Evolutionary conservation across 2,888 invertebrate genomes (phyloP).

Genomic region (Rhogogaster chlorosoma): DNA sequence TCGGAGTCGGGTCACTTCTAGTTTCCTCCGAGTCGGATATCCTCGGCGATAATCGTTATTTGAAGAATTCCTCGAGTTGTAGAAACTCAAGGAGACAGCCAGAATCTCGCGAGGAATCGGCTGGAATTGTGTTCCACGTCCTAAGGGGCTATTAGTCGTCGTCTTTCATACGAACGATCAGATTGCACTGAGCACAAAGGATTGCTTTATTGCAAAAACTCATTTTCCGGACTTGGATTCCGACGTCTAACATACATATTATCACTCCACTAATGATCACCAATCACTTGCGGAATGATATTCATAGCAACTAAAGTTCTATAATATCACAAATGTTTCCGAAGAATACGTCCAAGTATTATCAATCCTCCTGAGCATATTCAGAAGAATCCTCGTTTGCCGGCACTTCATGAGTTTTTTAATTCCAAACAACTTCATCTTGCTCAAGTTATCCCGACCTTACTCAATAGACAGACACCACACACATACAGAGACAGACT

Average conservation of each 20-base stretch:
- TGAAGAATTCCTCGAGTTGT: background rate
- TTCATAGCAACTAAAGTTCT: background rate
- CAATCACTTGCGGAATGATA: background rate
- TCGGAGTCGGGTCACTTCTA: background rate
- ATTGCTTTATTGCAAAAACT: slow-evolving; percentile 29
- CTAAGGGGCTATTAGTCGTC: slow-evolving; percentile 43
- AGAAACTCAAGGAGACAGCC: background rate
- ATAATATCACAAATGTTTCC: background rate
- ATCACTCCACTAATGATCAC: background rate
- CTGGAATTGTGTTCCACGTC: slow-evolving; percentile 39
- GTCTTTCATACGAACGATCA: slow-evolving; percentile 37
- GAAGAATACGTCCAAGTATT: background rate
- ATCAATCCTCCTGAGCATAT: background rate
- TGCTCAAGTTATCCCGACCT: slow-evolving; percentile 4
- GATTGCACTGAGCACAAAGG: slow-evolving; percentile 44
- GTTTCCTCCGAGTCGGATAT: background rate
- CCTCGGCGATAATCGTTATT: slow-evolving; percentile 2
- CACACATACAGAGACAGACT: background rate
- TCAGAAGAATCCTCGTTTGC: background rate
- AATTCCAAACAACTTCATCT: background rate
- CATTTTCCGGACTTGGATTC: background rate
- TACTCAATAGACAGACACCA: background rate
- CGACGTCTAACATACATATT: background rate
- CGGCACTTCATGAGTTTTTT: background rate
- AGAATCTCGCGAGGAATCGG: background rate